Evolutionary conservation across 2,888 invertebrate genomes (phyloP), one percentile per base, ranked within the genome.

Genomic region (Chironomus tentans): DNA sequence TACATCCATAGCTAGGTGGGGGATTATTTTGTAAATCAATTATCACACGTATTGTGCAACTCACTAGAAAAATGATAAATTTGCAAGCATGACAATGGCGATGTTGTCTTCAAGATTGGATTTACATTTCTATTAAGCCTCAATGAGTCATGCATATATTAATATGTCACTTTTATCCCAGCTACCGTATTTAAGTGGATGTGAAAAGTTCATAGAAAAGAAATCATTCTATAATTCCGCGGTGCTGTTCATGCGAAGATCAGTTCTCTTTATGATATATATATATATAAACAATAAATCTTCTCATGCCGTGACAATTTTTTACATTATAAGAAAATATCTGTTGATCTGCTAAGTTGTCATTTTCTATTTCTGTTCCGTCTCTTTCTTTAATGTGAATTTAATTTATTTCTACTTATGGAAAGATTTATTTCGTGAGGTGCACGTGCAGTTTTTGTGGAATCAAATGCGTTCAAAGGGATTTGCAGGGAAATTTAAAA

Each of bases 401-500:
- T 68, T 68, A 68, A 68, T 68, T 68, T 68, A 68, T 68, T 46
- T 68, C 18, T 38, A 38, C 65, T 65, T 24, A 21, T 65, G 24
- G 4, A 65, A 65, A 65, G 13, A 65, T 65, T 65, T 65, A 65
- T 65, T 22, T 65, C 12, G 21, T 65, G 18, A 5, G 13, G 4
- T 65, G 65, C 65, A 65, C 65, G 65, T 65, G 65, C 65, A 65
- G 21, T 24, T 38, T 38, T 38, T 38, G 38, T 0, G 21, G 21
- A 65, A 24, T 13, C 13, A 21, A 18, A 65, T 6, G 12, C 24
- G 22, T 13, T 22, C 56, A 56, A 56, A 15, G 5, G 15, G 56
- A 56, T n/a, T 18, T 56, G 15, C n/a, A 15, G 5, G n/a, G 6
- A 7, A 15, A 56, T 56, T 2, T 56, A 1, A 6, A 56, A 4